Evolutionary conservation across 2,797 vertebrate genomes (phyloP).

Genomic region (Antennarius maculatus): DNA sequence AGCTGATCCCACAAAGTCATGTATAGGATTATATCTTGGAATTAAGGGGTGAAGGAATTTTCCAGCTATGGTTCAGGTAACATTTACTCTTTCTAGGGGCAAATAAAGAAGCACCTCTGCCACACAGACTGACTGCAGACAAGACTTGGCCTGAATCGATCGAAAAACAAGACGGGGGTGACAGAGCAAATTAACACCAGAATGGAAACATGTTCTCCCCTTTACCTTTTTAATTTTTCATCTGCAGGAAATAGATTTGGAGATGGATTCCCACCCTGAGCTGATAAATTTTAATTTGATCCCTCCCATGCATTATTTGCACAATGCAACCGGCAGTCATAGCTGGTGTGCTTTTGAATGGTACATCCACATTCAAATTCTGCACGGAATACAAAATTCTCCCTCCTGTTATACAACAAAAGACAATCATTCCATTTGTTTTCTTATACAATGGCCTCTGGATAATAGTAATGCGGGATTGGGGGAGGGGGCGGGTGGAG

Average conservation of each 20-base stretch:
- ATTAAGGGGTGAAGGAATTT: background rate
- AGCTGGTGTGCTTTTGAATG: slow-evolving; percentile 66
- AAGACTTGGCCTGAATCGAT: slow-evolving; percentile 32
- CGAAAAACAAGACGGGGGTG: slow-evolving; percentile 29
- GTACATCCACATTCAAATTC: slow-evolving; percentile 67
- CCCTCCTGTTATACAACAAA: slow-evolving; percentile 61
- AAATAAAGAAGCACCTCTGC: slow-evolving; percentile 1
- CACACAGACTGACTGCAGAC: slow-evolving; percentile 20
- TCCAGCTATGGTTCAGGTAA: background rate
- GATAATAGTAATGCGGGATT: slow-evolving; percentile 57
- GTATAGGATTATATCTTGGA: too few relatives aligned
- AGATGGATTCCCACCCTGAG: slow-evolving; percentile 70
- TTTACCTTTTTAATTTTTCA: slow-evolving; percentile 72
- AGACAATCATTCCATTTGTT: slow-evolving; percentile 76
- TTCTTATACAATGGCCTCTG: slow-evolving; percentile 71
- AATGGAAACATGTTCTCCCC: slow-evolving; percentile 25
- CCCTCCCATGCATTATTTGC: slow-evolving; percentile 70
- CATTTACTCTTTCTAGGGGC: background rate
- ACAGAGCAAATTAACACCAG: slow-evolving; percentile 42
- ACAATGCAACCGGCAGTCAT: slow-evolving; percentile 60
- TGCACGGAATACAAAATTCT: slow-evolving; percentile 64
- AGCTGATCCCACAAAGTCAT: background rate
- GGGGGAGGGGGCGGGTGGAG: slow-evolving; percentile 35
- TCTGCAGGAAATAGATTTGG: slow-evolving; percentile 69
- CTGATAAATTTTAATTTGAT: slow-evolving; percentile 77